Conservation (phyloP, 2,113 vertebrate genomes). For the Antennarius striatus region DNA sequence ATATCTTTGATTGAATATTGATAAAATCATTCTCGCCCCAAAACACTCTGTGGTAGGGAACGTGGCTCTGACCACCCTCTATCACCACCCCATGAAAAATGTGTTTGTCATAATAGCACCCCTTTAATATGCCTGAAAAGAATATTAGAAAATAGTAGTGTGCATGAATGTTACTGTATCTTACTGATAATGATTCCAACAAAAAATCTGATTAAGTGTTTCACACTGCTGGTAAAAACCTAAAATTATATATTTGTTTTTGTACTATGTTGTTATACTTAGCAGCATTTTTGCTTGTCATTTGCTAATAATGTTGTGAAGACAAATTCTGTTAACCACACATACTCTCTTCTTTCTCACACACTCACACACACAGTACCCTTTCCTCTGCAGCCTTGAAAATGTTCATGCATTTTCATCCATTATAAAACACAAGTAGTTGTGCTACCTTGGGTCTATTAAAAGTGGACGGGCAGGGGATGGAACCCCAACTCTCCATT, state of each 20-base stretch:
- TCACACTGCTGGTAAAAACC: not conserved
- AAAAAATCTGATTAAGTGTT: not conserved
- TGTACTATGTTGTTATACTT: too few relatives aligned
- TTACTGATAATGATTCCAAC: not conserved
- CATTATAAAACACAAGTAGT: slow-evolving; percentile 45
- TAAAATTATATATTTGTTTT: not conserved
- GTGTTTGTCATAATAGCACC: too few relatives aligned
- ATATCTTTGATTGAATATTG: too few relatives aligned
- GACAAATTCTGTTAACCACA: not conserved
- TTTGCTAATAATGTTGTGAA: slow-evolving; percentile 16
- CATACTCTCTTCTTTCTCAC: not conserved
- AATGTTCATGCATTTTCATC: slow-evolving; percentile 42
- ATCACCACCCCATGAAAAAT: too few relatives aligned
- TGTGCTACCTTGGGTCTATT: slow-evolving; percentile 40
- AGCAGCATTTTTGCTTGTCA: slow-evolving; percentile 17
- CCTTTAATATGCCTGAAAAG: too few relatives aligned
- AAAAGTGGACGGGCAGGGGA: slow-evolving; percentile 27
- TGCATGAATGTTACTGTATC: not conserved
- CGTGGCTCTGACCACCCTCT: too few relatives aligned
- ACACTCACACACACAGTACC: not conserved
- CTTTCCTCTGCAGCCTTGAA: slow-evolving; percentile 39
- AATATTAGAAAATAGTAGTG: too few relatives aligned
- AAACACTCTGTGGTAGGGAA: too few relatives aligned
- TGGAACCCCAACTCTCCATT: slow-evolving; percentile 33
- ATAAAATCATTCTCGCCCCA: too few relatives aligned